These are phyloP conservation scores for Hiodon alosoides DNA, from an alignment of 2,113 vertebrate genomes.

Conservation along the genomic window DNA sequence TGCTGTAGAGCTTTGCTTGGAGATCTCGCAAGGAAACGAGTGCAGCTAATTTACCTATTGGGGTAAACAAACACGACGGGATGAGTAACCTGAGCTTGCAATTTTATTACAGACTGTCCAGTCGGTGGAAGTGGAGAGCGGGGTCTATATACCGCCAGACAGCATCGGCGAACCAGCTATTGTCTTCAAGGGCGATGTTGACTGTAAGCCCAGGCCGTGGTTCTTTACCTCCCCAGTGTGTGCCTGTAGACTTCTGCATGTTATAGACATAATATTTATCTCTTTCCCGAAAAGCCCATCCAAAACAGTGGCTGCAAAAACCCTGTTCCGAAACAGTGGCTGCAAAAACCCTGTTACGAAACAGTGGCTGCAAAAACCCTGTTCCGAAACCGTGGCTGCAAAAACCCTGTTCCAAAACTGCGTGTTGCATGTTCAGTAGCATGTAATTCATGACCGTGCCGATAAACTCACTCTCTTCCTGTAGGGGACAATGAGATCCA, in stretches of 20 bases:
- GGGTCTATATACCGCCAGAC: conserved; percentile 1
- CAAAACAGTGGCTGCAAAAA: too few species aligned
- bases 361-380: too few species aligned
- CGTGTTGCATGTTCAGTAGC: background rate
- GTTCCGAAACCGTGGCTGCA: too few species aligned
- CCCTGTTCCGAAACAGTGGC: too few species aligned
- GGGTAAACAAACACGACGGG: too few species aligned
- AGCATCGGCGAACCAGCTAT: conserved; percentile 10
- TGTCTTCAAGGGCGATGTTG: conserved; percentile 14
- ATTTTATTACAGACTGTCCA: conserved; percentile 24
- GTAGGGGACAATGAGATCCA: conserved; percentile 55
- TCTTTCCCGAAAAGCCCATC: background rate
- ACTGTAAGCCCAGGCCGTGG: conserved; percentile 36
- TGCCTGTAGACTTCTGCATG: background rate
- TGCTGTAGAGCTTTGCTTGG: too few species aligned
- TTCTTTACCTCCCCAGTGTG: background rate
- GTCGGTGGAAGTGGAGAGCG: conserved; percentile 1
- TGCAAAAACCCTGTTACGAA: too few species aligned
- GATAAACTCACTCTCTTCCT: conserved; percentile 19
- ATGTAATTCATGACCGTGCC: background rate
- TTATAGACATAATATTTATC: background rate
- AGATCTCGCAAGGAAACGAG: too few species aligned
- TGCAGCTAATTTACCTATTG: too few species aligned
- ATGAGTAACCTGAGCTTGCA: background rate
- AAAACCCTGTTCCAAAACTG: too few species aligned